Percentiles rank a stretch among this genome's conserved stretches.
phyloP scores from a whole-genome alignment of 2,797 vertebrate genomes.

The Pangasius krempfi region DNA sequence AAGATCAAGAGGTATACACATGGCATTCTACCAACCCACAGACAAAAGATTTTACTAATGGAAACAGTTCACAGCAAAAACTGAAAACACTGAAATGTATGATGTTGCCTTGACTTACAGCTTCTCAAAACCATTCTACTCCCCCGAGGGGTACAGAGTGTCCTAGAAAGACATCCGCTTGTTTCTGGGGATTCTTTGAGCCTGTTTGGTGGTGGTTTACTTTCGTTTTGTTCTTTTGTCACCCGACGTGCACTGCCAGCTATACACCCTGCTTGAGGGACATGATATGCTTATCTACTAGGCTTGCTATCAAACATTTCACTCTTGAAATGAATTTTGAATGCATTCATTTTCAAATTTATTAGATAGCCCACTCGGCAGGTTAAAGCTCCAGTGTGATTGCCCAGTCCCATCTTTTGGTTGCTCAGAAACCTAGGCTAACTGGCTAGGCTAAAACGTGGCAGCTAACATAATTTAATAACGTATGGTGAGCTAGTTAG shows the following conservation, averaged over 20 bases:
- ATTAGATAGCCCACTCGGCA: not conserved
- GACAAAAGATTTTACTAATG: not conserved
- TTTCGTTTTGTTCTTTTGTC: not conserved
- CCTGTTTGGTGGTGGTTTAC: not conserved
- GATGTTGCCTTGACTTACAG: not conserved
- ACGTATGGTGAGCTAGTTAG: not conserved
- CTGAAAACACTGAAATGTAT: not conserved
- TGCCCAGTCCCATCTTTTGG: not conserved
- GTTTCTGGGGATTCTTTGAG: not conserved
- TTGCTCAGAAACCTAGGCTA: not conserved
- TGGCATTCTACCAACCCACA: not conserved
- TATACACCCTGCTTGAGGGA: not conserved
- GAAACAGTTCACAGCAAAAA: not conserved
- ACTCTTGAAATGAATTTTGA: not conserved
- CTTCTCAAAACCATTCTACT: not conserved
- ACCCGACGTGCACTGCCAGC: not conserved
- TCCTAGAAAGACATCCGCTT: not conserved
- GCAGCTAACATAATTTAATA: not conserved
- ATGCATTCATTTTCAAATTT: not conserved
- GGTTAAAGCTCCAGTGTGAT: not conserved
- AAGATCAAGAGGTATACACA: not conserved
- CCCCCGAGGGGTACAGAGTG: not conserved
- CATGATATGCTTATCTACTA: not conserved
- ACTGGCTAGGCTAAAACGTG: not conserved
- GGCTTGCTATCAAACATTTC: not conserved